Conservation (phyloP, 2,113 vertebrate species). For the Nestor notabilis region DNA sequence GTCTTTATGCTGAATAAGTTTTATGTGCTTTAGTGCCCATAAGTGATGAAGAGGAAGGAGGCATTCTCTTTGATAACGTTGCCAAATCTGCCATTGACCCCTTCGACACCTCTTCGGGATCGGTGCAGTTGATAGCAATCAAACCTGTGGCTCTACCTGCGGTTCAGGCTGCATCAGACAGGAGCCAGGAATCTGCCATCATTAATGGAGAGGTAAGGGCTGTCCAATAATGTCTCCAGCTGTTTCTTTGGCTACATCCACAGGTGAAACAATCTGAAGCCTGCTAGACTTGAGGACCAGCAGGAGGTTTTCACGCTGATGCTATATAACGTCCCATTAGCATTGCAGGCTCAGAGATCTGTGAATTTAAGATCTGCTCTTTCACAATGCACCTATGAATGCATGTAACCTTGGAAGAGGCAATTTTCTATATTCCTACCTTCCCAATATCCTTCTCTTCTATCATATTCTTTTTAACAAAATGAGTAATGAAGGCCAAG, state of each 20-base stretch:
- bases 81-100: slow-evolving; percentile 80
- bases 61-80: slow-evolving; percentile 77
- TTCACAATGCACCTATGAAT: background rate
- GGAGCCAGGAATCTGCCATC: slow-evolving; percentile 86
- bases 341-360: background rate
- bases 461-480: background rate
- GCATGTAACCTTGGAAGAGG: background rate
- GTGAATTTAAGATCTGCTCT: background rate
- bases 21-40: slow-evolving; percentile 68
- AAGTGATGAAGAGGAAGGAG: slow-evolving; percentile 80
- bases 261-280: background rate
- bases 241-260: background rate
- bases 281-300: background rate
- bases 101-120: slow-evolving; percentile 94
- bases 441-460: background rate
- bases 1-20: slow-evolving; percentile 24
- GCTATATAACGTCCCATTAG: background rate
- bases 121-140: slow-evolving; percentile 93
- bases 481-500: background rate
- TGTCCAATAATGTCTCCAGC: background rate
- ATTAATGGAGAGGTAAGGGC: slow-evolving; percentile 92
- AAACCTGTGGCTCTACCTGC: slow-evolving; percentile 85
- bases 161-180: slow-evolving; percentile 84
- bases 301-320: background rate
- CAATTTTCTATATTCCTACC: background rate